phyloP scores from a whole-genome alignment of 2,797 vertebrate genomes.

The Apodemus agrarius region DNA sequence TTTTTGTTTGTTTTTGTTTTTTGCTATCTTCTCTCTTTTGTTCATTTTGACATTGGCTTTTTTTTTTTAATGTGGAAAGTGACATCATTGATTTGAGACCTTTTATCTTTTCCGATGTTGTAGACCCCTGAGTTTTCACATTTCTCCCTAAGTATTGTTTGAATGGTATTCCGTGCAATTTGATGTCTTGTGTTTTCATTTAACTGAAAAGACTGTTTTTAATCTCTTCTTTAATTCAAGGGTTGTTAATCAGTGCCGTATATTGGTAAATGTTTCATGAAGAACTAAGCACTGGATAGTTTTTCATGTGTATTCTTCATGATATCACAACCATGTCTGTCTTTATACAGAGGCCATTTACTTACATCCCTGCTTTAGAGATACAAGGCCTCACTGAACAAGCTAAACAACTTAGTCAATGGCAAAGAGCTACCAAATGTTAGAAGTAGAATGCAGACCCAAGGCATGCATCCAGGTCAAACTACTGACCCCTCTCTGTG shows the following conservation, averaged over 20 bases:
- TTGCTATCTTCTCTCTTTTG: constrained; percentile 24
- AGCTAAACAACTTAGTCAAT: constrained; percentile 2
- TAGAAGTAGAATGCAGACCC: background rate
- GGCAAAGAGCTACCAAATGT: constrained; percentile 13
- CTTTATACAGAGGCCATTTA: constrained; percentile 30
- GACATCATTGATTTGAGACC: background rate
- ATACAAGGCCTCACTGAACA: background rate
- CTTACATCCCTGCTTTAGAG: background rate
- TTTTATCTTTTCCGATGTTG: background rate
- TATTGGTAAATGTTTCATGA: constrained; percentile 3
- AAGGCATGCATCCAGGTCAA: background rate
- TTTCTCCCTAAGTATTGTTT: background rate
- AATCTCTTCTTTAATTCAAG: background rate
- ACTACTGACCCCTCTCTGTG: background rate
- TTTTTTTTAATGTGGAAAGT: background rate
- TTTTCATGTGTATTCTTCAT: constrained; percentile 38
- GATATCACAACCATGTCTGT: background rate
- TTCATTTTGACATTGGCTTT: background rate
- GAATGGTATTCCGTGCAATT: background rate
- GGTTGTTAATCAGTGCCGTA: background rate
- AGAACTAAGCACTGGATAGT: background rate
- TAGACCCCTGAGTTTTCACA: background rate
- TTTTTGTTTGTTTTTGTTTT: background rate
- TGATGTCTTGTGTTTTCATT: constrained; percentile 43
- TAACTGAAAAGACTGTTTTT: constrained; percentile 35